These are phyloP conservation scores for Pachyseris speciosa DNA, from an alignment of 64 coral and sea anemone genomes.

Conservation along the genomic window DNA sequence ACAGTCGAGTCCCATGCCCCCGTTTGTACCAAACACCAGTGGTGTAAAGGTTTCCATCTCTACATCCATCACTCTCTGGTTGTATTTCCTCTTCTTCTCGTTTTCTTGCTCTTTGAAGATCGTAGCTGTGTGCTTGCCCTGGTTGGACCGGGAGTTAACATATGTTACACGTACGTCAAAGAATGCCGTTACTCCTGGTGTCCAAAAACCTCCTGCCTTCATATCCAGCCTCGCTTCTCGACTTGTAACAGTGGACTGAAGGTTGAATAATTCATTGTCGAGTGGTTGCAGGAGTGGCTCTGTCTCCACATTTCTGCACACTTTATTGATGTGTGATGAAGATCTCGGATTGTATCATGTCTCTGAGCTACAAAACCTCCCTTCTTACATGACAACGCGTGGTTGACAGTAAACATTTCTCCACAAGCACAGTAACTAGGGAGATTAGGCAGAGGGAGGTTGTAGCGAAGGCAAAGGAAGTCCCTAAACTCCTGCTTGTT, in stretches of 20 bases:
- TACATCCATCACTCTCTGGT: conserved; percentile 53
- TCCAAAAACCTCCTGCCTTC: conserved; percentile 41
- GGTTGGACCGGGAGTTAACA: conserved; percentile 54
- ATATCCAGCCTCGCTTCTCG: conserved; percentile 39
- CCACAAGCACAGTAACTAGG: conserved; percentile 27
- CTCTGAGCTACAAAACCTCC: no score
- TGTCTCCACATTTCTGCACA: conserved; percentile 60
- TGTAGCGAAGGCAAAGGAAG: conserved; percentile 38
- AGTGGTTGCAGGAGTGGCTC: conserved; percentile 55
- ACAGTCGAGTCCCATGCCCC: conserved; percentile 37
- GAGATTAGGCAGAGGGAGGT: conserved; percentile 40
- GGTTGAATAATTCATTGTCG: conserved; percentile 40
- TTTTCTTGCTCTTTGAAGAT: conserved; percentile 63
- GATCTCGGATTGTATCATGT: no score
- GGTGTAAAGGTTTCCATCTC: conserved; percentile 44
- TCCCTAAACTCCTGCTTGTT: conserved; percentile 31
- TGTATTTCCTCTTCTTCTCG: conserved; percentile 58
- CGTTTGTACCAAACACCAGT: conserved; percentile 53
- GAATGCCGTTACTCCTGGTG: conserved; percentile 50
- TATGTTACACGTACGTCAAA: conserved; percentile 59
- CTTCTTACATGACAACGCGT: no score
- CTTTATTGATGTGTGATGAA: conserved; percentile 37
- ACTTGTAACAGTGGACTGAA: conserved; percentile 28
- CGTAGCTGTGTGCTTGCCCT: conserved; percentile 33
- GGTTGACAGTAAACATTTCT: no score